Base-by-base conservation (phyloP, 1,140 invertebrate genomes). In the Hycleus phaleratus region DNA sequence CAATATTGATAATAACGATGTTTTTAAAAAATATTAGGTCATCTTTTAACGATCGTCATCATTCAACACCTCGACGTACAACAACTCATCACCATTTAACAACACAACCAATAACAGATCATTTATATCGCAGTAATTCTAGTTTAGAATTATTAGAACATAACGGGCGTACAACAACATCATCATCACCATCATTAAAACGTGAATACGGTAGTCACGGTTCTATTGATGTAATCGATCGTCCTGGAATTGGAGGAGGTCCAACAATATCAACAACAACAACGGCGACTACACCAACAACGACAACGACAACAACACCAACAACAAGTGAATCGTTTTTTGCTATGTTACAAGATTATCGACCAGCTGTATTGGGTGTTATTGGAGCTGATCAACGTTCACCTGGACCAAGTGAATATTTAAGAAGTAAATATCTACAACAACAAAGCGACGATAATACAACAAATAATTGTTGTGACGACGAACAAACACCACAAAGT, bases 321-420 rank as follows among this genome's bases (percentile, higher is more conserved):
- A 70, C 74, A 11, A 73, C 71, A n/a, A 77, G 79, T 38, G 85
- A 87, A 49, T 83, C 83, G 60, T 86, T 90, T 69, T 87, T 88
- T 73, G 86, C 85, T 5, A 88, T 93, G 85, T 79, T 93, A 6
- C 86, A 88, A 69, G 86, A 87, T 58, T 84, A 85, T 65, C 71
- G 81, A n/a, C 79, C 81, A 2, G 71, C 80, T 26, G 79, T 78
- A 26, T 71, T 81, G 54, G 72, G 68, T 49, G 63, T 66, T 48
- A 67, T 74, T 49, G 73, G 71, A 52, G 72, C 75, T 4, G 82
- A 87, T 63, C 82, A 87, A 67, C 73, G 85, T 25, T 82, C 80
- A 59, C 81, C 80, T 0, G 79, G 79, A 10, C 81, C 83, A 8
- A 76, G 81, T 0, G 85, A 87, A 62, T 81, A 83, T 60, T 69